Evolutionary conservation across 2,888 invertebrate species (phyloP).

Genomic region (Gastrophysa polygoni): DNA sequence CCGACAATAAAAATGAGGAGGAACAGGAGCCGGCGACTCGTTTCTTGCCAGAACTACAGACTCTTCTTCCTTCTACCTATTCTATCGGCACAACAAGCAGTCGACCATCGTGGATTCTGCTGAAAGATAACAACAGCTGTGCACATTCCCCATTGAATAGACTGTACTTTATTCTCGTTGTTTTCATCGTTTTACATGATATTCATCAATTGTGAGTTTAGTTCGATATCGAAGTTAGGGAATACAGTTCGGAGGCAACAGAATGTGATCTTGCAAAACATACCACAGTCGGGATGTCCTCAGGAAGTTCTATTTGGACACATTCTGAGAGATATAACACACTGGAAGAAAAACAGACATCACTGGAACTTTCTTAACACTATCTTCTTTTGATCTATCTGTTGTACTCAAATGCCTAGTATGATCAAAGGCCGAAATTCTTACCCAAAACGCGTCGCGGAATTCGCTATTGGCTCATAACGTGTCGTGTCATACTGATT

Average conservation of each 20-base stretch:
- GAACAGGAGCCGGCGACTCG: conserved; percentile 49
- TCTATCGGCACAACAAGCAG: conserved; percentile 49
- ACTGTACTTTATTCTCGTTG: conserved; percentile 36
- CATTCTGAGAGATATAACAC: too few species aligned
- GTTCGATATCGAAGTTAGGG: conserved; percentile 11
- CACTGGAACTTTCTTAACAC: too few species aligned
- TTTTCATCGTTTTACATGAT: conserved; percentile 33
- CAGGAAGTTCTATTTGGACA: too few species aligned
- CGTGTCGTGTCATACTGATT: too few species aligned
- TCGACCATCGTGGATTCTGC: conserved; percentile 51
- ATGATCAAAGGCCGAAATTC: too few species aligned
- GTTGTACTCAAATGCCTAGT: too few species aligned
- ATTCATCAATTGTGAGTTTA: conserved; percentile 15
- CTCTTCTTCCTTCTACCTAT: conserved; percentile 43
- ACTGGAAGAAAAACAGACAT: too few species aligned
- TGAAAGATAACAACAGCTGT: conserved; percentile 42
- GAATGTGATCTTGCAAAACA: conserved; percentile 36
- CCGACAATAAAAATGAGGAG: conserved; percentile 48
- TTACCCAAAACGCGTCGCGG: too few species aligned
- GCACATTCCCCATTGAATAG: conserved; percentile 36
- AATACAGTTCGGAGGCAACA: conserved; percentile 36
- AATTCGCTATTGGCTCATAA: too few species aligned
- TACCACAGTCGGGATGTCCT: conserved; percentile 20
- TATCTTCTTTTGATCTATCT: too few species aligned
- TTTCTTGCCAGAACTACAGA: conserved; percentile 44